Conservation (phyloP, 2,797 vertebrate genomes). For the Aratinga solstitialis region DNA sequence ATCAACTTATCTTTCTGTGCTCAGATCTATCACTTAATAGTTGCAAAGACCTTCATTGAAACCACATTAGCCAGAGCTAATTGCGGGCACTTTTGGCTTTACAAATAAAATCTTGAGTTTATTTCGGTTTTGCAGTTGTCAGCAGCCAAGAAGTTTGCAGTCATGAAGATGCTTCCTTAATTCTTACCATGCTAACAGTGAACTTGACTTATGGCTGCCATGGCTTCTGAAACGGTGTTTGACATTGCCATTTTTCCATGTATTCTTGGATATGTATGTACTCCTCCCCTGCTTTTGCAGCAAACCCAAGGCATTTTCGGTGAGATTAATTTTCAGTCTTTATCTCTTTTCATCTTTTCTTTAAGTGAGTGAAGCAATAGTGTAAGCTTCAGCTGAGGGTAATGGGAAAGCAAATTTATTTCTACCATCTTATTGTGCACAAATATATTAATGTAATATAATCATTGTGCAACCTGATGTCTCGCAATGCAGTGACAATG, state of each 20-base stretch:
- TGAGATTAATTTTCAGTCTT: background rate
- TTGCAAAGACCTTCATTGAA: background rate
- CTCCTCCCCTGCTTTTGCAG: background rate
- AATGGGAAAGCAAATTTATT: rapidly evolving
- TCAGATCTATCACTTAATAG: background rate
- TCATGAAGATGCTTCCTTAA: background rate
- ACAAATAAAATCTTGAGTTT: background rate
- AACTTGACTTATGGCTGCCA: background rate
- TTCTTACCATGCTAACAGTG: background rate
- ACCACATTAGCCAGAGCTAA: background rate
- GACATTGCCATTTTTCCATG: background rate
- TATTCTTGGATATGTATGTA: background rate
- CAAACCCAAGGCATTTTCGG: background rate
- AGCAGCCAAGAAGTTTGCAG: background rate
- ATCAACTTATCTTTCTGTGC: background rate
- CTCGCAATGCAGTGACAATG: background rate
- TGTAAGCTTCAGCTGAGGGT: background rate
- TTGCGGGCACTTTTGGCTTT: background rate
- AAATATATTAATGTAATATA: background rate
- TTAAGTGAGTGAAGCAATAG: background rate
- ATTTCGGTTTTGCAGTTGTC: background rate
- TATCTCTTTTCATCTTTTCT: background rate
- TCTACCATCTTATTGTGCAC: background rate
- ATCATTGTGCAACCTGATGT: background rate
- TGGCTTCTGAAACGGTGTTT: background rate